Percentiles rank a stretch among this genome's conserved stretches.
phyloP scores from a whole-genome alignment of 2,797 vertebrate genomes.

The Otolemur crassicaudatus region DNA sequence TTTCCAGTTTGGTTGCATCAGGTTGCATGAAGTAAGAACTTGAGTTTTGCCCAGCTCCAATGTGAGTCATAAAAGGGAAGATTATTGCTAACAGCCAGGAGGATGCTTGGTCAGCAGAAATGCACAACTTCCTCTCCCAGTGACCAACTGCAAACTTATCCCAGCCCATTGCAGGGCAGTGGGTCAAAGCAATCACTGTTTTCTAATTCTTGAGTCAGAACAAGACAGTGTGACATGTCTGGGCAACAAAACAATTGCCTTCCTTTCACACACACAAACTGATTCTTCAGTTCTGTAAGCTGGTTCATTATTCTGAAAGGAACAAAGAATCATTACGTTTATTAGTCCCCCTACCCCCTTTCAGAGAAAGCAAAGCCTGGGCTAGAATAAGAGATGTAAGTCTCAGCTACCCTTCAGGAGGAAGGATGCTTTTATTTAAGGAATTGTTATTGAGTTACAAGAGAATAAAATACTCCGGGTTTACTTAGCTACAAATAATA shows the following conservation, averaged over 20 bases:
- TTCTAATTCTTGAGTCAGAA: not conserved
- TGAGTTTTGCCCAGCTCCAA: not conserved
- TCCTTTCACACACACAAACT: not conserved
- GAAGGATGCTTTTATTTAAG: conserved; percentile 10
- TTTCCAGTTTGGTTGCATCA: conserved; percentile 26
- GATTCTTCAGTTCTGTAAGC: not conserved
- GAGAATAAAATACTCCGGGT: not conserved
- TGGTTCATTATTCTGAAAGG: not conserved
- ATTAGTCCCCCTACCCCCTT: not conserved
- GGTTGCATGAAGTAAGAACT: conserved; percentile 47
- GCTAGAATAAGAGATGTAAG: not conserved
- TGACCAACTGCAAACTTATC: not conserved
- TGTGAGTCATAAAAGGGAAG: not conserved
- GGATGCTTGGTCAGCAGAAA: not conserved
- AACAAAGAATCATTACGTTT: not conserved
- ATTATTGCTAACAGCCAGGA: not conserved
- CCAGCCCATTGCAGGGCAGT: not conserved
- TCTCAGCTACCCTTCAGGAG: not conserved
- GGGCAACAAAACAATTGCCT: not conserved
- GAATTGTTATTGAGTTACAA: not conserved
- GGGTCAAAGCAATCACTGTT: not conserved
- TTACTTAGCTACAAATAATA: not conserved
- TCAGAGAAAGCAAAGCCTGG: conserved; percentile 8
- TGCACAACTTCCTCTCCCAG: not conserved
- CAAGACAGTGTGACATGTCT: not conserved